Base-by-base conservation (phyloP, 2,888 invertebrate species). In the Octodonta nipae region DNA sequence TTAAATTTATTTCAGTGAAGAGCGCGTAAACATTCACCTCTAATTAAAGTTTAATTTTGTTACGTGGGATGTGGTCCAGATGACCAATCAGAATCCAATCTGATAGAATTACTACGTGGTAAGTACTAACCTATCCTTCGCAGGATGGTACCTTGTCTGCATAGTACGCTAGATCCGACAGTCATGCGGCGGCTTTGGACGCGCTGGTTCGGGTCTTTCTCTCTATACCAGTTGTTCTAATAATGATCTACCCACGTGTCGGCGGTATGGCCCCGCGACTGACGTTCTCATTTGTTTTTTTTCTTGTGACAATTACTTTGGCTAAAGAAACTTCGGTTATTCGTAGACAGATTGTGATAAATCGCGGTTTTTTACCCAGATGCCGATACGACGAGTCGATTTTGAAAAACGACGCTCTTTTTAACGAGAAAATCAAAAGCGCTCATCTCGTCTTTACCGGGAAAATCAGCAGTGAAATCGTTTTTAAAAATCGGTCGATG, bases 391-490 rank as follows among this genome's bases (percentile, higher is more conserved):
- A 61, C 42, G 56, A 58, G 33, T 49, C 52, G 17, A 44, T 57
- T 28, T 51, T 60, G 26, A 52, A 48, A 39, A 51, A 50, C 41
- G 52, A 58, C 34, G 49, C 50, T 20, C 46, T 46, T 29, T 50
- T 61, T 20, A 37, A 40, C 13, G 46, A 47, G 28, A 47, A 46
- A 38, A 54, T 60, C 15, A 40, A 41, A 8, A 40, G 43, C 14
- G 45, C 61, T 2, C 51, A 56, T 37, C 54, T 52, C 32, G 56
- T 60, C 29, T 61, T 61, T 41, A 59, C 61, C 31, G 61, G 60
- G 11, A 61, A 58, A 47, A 58, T 61, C 36, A 54, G 55, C 41
- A 55, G 59, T 34, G 35, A 35, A 8, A 43, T 60, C 25, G 42
- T 44, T 15, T 42, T 50, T 16, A 40, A 40, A 17, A 56, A 58